Evolutionary conservation across 2,888 invertebrate species (phyloP).

Genomic region (Stegana nigrithorax): DNA sequence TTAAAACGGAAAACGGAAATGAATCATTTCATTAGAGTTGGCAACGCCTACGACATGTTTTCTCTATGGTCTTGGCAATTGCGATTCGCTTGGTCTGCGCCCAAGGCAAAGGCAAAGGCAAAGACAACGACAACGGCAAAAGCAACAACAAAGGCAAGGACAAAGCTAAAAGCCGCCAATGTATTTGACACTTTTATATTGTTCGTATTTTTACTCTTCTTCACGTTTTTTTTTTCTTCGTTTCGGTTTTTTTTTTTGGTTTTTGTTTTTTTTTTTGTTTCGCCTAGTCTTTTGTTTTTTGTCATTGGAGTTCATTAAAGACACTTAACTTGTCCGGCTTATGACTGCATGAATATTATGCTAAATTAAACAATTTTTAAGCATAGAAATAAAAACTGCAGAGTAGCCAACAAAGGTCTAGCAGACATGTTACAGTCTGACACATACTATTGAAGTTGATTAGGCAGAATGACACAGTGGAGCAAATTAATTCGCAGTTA

Average conservation of each 20-base stretch:
- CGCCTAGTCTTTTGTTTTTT: neutral
- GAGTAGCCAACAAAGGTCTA: no score
- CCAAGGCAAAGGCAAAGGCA: neutral
- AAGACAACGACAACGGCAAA: neutral
- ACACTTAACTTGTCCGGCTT: no score
- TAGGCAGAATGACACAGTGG: no score
- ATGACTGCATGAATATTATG: no score
- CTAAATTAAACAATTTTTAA: no score
- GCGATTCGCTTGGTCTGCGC: no score
- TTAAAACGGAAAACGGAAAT: constrained; percentile 62
- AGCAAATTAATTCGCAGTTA: no score
- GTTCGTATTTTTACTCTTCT: neutral
- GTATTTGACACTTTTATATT: neutral
- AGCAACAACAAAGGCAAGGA: neutral
- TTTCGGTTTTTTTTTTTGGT: neutral
- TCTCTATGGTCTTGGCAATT: neutral
- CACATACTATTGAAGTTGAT: no score
- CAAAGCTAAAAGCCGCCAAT: neutral
- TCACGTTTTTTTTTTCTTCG: neutral
- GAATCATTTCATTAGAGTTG: constrained; percentile 67
- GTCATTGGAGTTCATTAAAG: no score
- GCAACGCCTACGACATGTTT: constrained; percentile 49
- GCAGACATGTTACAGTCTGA: no score
- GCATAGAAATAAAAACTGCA: no score
- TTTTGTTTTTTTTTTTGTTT: neutral